Evolutionary conservation across 1,140 invertebrate species (phyloP).

Genomic region (Aphidius gifuensis): DNA sequence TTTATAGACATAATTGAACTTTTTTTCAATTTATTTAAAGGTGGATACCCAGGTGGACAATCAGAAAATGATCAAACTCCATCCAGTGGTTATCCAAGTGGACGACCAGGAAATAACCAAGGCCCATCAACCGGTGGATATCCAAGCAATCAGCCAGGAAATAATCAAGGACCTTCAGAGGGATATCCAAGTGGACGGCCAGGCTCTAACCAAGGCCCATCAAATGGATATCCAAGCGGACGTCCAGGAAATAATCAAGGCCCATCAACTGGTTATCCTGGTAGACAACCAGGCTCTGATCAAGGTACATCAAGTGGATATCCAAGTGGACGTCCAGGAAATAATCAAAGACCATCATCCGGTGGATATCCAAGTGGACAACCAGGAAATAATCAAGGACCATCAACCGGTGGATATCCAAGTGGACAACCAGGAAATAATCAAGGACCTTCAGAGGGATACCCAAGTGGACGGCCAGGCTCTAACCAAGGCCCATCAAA

Average conservation of each 20-base stretch:
- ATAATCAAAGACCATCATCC: constrained; percentile 21
- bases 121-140: constrained; percentile 8
- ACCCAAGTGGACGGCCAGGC: constrained; percentile 34
- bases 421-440: constrained; percentile 14
- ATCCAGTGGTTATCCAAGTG: constrained; percentile 23
- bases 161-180: constrained; percentile 22
- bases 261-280: constrained; percentile 19
- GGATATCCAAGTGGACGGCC: constrained; percentile 24
- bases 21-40: too few species aligned
- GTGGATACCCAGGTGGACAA: constrained; percentile 12
- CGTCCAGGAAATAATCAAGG: constrained; percentile 18
- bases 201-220: constrained; percentile 20
- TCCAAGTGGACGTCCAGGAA: constrained; percentile 19
- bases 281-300: constrained; percentile 9
- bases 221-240: constrained; percentile 7
- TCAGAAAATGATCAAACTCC: constrained; percentile 25
- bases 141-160: constrained; percentile 13
- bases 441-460: constrained; percentile 35
- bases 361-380: constrained; percentile 24
- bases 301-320: constrained; percentile 25
- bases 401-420: constrained; percentile 8
- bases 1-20: too few species aligned
- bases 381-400: constrained; percentile 5
- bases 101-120: constrained; percentile 24
- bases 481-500: constrained; percentile 14